Conservation (phyloP, 2,888 invertebrate species). For the Acrobasis suavella region DNA sequence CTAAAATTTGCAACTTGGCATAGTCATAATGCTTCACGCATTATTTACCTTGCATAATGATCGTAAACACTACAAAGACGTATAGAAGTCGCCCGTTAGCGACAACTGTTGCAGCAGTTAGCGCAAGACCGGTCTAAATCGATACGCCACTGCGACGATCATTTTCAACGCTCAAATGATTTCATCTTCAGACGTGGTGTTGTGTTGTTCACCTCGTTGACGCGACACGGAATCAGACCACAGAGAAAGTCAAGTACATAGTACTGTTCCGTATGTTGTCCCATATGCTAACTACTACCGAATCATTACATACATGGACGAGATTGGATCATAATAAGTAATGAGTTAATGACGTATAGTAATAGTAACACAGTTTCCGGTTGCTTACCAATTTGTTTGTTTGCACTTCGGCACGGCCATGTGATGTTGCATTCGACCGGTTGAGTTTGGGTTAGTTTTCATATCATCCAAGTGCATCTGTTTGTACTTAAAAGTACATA, state of each 20-base stretch:
- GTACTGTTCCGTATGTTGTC: slow-evolving; percentile 51
- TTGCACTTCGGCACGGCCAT: neutral
- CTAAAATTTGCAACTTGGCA: neutral
- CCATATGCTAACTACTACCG: slow-evolving; percentile 51
- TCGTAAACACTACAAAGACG: slow-evolving; percentile 34
- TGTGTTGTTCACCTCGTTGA: slow-evolving; percentile 74
- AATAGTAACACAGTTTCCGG: neutral
- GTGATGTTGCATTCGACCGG: neutral
- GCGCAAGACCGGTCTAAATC: slow-evolving; percentile 66
- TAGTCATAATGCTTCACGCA: neutral
- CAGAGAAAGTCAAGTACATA: slow-evolving; percentile 77
- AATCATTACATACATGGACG: slow-evolving; percentile 63
- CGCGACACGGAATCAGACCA: slow-evolving; percentile 68
- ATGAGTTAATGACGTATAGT: slow-evolving; percentile 31
- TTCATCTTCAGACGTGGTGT: slow-evolving; percentile 65
- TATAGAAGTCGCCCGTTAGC: neutral
- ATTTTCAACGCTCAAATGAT: slow-evolving; percentile 67
- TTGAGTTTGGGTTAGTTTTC: neutral
- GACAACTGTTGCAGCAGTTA: slow-evolving; percentile 19
- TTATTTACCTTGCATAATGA: slow-evolving; percentile 35
- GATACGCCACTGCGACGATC: slow-evolving; percentile 55
- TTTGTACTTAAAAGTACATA: neutral
- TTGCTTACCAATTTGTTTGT: neutral
- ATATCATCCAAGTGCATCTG: neutral
- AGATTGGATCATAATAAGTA: slow-evolving; percentile 72